Evolutionary conservation across 2,797 vertebrate species (phyloP).

Genomic region (Oreortyx pictus): DNA sequence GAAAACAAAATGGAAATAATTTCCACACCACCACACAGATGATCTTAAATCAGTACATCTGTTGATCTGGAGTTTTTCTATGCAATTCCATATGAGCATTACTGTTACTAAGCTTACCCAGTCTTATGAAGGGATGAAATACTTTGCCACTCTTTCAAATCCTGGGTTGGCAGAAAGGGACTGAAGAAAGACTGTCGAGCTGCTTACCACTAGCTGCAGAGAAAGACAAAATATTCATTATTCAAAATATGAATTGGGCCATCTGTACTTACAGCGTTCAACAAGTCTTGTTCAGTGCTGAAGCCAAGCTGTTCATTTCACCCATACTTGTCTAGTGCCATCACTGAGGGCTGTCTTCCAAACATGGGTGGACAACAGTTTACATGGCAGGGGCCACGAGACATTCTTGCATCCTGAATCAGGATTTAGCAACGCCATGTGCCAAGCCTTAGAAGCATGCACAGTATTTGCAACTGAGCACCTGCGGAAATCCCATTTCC

Average conservation of each 20-base stretch:
- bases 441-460: conserved; percentile 50
- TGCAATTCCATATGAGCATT: not conserved
- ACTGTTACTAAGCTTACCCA: not conserved
- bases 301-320: conserved; percentile 61
- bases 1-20: conserved; percentile 3
- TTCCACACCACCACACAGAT: not conserved
- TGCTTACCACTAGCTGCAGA: conserved; percentile 26
- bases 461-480: conserved; percentile 53
- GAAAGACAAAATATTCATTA: conserved; percentile 13
- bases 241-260: conserved; percentile 6
- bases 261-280: conserved; percentile 32
- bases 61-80: not conserved
- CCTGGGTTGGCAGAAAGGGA: not conserved
- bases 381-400: conserved; percentile 35
- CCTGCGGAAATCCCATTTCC: conserved; percentile 69
- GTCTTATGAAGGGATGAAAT: conserved; percentile 6
- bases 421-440: conserved; percentile 35
- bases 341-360: conserved; percentile 53
- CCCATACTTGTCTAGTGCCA: conserved; percentile 35
- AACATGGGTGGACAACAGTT: conserved; percentile 61
- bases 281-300: conserved; percentile 22
- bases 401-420: conserved; percentile 70
- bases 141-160: not conserved
- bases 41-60: not conserved
- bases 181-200: conserved; percentile 4